Percentiles rank a stretch among this genome's conserved stretches.
phyloP scores from a whole-genome alignment of 2,888 invertebrate genomes.

The Hipparchia sbordonii region DNA sequence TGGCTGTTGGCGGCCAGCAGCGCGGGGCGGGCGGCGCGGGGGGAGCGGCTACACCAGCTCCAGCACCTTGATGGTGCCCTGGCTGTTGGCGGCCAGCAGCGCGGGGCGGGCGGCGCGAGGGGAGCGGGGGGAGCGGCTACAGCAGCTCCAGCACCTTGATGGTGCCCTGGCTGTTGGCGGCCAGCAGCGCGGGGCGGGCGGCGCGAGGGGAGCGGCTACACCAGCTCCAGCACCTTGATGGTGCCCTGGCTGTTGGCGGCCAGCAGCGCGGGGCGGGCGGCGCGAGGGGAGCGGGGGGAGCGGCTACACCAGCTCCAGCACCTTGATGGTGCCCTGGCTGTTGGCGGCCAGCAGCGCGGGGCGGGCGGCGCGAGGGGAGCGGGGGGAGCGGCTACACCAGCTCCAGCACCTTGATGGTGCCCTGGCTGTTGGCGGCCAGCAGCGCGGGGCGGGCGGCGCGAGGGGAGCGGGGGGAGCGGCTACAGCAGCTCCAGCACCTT shows the following conservation, averaged over 20 bases:
- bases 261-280: too few species aligned
- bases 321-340: not conserved
- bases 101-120: too few species aligned
- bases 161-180: constrained; percentile 1
- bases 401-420: constrained; percentile 1
- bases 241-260: not conserved
- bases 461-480: too few species aligned
- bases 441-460: too few species aligned
- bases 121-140: not conserved
- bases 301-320: too few species aligned
- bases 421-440: not conserved
- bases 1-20: constrained; percentile 97
- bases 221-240: not conserved
- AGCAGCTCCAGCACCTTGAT: constrained; percentile 4
- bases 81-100: too few species aligned
- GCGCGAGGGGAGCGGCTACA: too few species aligned
- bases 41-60: constrained; percentile 79
- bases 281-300: too few species aligned
- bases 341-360: too few species aligned
- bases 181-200: not conserved
- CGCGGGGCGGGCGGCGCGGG: constrained; percentile 86
- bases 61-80: constrained; percentile 82
- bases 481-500: not conserved
- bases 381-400: not conserved
- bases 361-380: too few species aligned